These are phyloP conservation scores for Drosophila multiciliata DNA, from an alignment of 2,888 invertebrate genomes.

Conservation along the genomic window DNA sequence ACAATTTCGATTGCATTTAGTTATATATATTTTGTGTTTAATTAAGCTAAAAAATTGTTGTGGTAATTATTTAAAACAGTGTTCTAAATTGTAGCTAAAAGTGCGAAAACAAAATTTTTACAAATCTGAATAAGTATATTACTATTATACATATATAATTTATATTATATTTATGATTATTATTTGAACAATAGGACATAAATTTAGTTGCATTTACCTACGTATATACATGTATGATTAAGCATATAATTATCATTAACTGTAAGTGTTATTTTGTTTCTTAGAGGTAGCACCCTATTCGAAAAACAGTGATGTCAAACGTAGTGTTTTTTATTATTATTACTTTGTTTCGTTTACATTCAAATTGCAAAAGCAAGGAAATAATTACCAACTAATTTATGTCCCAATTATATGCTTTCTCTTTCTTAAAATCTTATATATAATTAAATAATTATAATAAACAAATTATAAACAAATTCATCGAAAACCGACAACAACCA, in stretches of 20 bases:
- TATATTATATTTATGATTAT: conserved; percentile 19
- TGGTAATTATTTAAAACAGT: conserved; percentile 5
- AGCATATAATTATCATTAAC: conserved; percentile 30
- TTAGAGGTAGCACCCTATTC: conserved; percentile 41
- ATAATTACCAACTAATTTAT: conserved; percentile 43
- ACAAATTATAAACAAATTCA: conserved; percentile 2
- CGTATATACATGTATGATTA: conserved; percentile 16
- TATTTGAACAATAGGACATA: conserved; percentile 26
- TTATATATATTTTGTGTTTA: conserved; percentile 36
- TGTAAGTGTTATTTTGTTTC: conserved; percentile 46
- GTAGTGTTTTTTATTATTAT: conserved; percentile 37
- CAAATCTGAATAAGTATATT: not conserved
- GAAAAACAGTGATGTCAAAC: conserved; percentile 43
- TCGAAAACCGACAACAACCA: conserved; percentile 16
- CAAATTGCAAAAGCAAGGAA: conserved; percentile 13
- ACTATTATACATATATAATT: not conserved
- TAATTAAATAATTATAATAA: conserved; percentile 3
- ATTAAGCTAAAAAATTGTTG: conserved; percentile 23
- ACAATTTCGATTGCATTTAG: conserved; percentile 31
- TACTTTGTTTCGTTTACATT: conserved; percentile 8
- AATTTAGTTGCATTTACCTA: conserved; percentile 28
- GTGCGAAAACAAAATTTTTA: not conserved
- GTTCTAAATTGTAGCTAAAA: conserved; percentile 14
- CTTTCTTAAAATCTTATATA: conserved; percentile 24
- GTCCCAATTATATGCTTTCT: conserved; percentile 52